A percentile compares a stretch with the other conserved stretches of the same genome.
Conservation (phyloP, 2,113 vertebrate species). For the Vulpes vulpes region DNA sequence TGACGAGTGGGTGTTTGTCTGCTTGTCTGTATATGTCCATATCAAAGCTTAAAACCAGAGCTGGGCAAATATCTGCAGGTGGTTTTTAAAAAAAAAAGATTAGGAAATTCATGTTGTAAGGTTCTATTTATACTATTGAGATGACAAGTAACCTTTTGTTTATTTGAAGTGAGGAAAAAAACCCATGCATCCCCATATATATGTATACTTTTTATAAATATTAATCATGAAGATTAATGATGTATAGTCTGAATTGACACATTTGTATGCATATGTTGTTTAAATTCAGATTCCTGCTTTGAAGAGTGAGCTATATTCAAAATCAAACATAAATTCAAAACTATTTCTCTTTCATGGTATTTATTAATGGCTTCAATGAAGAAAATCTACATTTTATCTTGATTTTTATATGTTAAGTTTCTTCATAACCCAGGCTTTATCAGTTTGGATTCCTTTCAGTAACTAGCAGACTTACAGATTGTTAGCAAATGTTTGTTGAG, state of each 20-base stretch:
- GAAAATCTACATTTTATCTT: slow-evolving; percentile 16
- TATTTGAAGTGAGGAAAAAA: neutral
- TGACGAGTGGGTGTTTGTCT: neutral
- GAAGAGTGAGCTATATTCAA: slow-evolving; percentile 23
- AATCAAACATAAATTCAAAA: slow-evolving; percentile 14
- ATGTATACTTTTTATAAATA: neutral
- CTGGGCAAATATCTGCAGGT: neutral
- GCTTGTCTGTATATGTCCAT: neutral
- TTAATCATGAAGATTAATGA: neutral
- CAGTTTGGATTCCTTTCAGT: neutral
- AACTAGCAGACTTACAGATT: neutral
- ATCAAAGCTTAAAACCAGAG: neutral
- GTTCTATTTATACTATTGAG: neutral
- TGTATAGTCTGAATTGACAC: neutral
- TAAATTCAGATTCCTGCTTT: neutral
- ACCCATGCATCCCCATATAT: neutral
- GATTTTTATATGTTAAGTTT: slow-evolving; percentile 28
- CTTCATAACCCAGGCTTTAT: neutral
- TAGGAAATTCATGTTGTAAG: neutral
- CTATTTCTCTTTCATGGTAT: neutral
- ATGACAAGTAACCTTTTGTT: slow-evolving; percentile 4
- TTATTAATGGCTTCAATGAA: neutral
- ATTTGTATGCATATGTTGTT: neutral
- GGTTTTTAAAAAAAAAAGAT: neutral
- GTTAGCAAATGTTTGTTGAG: slow-evolving; percentile 47